Evolutionary conservation across 2,797 vertebrate species (phyloP), one percentile per base, ranked within the genome.

Genomic region (Ctenopoma multispine): DNA sequence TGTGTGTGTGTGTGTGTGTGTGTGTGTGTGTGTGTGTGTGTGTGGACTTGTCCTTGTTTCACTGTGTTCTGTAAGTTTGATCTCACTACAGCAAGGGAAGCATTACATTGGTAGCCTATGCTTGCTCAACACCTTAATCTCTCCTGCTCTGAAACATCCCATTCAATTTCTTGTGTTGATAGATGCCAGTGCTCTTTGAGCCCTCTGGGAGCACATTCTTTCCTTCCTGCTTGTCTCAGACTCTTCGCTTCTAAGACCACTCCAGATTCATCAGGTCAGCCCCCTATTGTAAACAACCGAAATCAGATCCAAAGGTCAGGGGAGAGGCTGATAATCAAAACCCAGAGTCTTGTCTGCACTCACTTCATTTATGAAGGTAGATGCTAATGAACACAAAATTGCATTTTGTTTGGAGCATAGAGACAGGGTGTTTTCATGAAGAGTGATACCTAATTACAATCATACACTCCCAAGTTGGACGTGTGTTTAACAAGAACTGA

Each of bases 91-190:
- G 66, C 12, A 29, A 75, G 50, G 53, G 78, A 70, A 72, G 82
- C 79, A 62, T 83, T 78, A 75, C 84, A 74, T 68, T 1, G 56
- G 77, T 31, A 34, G 73, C 76, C 59, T 53, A 47, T 82, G 82
- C 84, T 89, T 84, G 79, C 84, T 82, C 87, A 81, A 89, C 81
- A 80, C 63, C 46, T 61, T 91, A 87, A 92, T 93, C 91, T 84
- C 69, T 75, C 75, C 69, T 82, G 75, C 86, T 81, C 84, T 50
- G 82, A 84, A 89, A 89, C 84, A 85, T 88, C 79, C 83, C 79
- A 61, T 90, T 90, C 91, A 91, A 90, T 92, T 86, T 92, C 82
- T 86, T 72, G 64, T 78, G 82, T 69, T 89, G 89, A 90, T 90
- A 79, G 88, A 89, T 80, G 80, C 72, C 69, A 47, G 64, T 80